Evolutionary conservation across 2,888 invertebrate species (phyloP).

Genomic region (Xanthia togata): DNA sequence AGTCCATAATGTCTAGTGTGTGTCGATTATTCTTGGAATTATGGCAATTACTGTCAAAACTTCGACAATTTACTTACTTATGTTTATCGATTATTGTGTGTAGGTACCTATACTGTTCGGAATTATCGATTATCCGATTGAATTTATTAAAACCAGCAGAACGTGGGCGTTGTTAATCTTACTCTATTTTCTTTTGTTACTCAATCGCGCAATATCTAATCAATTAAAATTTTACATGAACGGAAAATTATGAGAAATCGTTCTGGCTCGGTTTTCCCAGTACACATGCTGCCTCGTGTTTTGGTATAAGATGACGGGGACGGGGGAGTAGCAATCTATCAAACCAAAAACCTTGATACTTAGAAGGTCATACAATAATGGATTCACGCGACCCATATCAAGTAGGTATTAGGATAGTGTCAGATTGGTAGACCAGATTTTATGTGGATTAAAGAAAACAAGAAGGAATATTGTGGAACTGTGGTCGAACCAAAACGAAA

Average conservation of each 20-base stretch:
- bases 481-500: conserved; percentile 14
- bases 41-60: conserved; percentile 77
- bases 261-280: conserved; percentile 20
- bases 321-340: conserved; percentile 39
- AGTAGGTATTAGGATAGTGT: conserved; percentile 44
- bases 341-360: conserved; percentile 32
- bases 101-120: conserved; percentile 61
- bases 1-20: conserved; percentile 47
- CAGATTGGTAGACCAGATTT: conserved; percentile 46
- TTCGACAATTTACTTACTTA: conserved; percentile 73
- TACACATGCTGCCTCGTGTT: conserved; percentile 29
- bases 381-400: conserved; percentile 51
- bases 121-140: conserved; percentile 68
- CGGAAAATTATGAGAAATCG: conserved; percentile 23
- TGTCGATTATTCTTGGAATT: conserved; percentile 64
- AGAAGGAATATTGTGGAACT: conserved; percentile 14
- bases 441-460: conserved; percentile 24
- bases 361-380: conserved; percentile 48
- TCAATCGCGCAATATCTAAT: conserved; percentile 14
- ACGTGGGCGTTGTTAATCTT: conserved; percentile 37
- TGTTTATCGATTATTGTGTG: conserved; percentile 68
- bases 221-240: conserved; percentile 41
- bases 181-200: conserved; percentile 20
- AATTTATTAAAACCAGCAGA: conserved; percentile 65
- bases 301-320: conserved; percentile 26